phyloP scores from a whole-genome alignment of 2,113 vertebrate genomes.

The Laterallus jamaicensis region DNA sequence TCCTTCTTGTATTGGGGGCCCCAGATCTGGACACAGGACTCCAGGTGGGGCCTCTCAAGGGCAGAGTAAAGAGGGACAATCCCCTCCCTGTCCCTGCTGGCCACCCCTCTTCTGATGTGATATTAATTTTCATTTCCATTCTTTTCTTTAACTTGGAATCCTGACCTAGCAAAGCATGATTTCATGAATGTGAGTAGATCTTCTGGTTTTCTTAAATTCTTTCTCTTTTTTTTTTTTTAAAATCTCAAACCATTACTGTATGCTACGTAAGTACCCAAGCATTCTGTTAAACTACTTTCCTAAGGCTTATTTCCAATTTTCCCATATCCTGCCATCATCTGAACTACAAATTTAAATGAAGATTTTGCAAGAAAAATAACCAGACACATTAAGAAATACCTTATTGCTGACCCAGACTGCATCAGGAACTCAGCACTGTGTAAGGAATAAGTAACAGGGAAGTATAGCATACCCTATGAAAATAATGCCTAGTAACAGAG shows the following conservation, averaged over 20 bases:
- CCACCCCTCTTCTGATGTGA: neutral
- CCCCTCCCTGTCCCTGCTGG: too few relatives aligned
- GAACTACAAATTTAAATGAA: neutral
- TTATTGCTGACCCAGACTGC: neutral
- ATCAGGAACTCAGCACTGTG: neutral
- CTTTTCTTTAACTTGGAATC: neutral
- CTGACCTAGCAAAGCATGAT: fast-evolving
- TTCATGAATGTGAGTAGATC: neutral
- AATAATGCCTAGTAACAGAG: neutral
- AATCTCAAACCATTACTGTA: neutral
- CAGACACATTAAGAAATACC: neutral
- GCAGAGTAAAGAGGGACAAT: too few relatives aligned
- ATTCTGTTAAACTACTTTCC: neutral
- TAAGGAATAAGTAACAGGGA: neutral
- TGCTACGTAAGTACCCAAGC: neutral
- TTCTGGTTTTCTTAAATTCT: neutral
- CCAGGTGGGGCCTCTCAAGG: too few relatives aligned
- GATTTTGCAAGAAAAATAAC: neutral
- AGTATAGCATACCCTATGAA: neutral
- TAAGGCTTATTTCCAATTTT: neutral
- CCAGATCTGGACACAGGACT: too few relatives aligned
- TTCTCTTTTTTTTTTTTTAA: neutral
- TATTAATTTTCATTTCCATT: neutral
- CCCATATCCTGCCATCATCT: neutral
- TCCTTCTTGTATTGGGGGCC: too few relatives aligned